A percentile compares a stretch with the other conserved stretches of the same genome.
phyloP scores from a whole-genome alignment of 2,888 invertebrate genomes.

The Mesoligia furuncula region DNA sequence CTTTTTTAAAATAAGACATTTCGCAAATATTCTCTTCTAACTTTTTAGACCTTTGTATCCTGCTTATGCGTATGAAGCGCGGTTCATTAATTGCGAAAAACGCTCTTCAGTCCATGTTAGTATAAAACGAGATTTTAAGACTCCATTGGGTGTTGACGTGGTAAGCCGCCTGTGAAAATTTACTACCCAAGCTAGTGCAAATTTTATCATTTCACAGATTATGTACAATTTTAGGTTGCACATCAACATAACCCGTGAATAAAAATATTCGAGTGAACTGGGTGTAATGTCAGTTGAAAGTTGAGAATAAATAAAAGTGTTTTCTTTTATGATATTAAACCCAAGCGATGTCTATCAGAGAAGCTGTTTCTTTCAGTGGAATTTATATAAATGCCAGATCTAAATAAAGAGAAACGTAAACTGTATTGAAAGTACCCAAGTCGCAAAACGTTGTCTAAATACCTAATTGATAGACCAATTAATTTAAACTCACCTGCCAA shows the following conservation, averaged over 20 bases:
- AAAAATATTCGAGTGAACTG: slow-evolving; percentile 44
- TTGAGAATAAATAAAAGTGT: slow-evolving; percentile 27
- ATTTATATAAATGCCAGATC: background rate
- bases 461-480: background rate
- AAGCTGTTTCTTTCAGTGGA: background rate
- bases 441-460: background rate
- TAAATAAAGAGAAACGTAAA: background rate
- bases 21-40: too few species aligned
- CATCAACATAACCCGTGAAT: slow-evolving; percentile 66
- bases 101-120: slow-evolving; percentile 9
- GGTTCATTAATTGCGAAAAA: too few species aligned
- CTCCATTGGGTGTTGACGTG: slow-evolving; percentile 60
- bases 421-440: background rate
- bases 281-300: slow-evolving; percentile 25
- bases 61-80: too few species aligned
- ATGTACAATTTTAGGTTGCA: slow-evolving; percentile 62
- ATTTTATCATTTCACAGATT: slow-evolving; percentile 70
- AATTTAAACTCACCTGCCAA: background rate
- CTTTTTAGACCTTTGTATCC: too few species aligned
- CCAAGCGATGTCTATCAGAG: background rate
- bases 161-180: slow-evolving; percentile 66
- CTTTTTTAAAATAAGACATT: too few species aligned
- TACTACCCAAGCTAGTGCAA: slow-evolving; percentile 63
- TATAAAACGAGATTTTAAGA: background rate
- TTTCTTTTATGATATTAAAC: slow-evolving; percentile 11